Base-by-base conservation (phyloP, 2,888 invertebrate genomes). In the Chironomus riparius region DNA sequence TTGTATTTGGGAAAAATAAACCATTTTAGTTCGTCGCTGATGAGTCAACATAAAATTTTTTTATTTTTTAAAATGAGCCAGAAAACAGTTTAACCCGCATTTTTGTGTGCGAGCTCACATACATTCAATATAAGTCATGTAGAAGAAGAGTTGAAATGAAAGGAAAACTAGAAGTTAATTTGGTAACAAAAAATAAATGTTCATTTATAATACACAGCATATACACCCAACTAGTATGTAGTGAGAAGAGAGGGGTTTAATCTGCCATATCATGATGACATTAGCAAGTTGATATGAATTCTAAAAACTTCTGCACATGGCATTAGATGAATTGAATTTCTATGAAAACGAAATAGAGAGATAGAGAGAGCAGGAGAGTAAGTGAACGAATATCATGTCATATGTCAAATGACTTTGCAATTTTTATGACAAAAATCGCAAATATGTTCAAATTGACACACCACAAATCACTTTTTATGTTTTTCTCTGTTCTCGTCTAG, bases 331-430 rank as follows among this genome's bases (percentile, higher is more conserved):
- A 38, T 38, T 38, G 38, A 38, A 38, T 38, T 38, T 38, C 38
- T 38, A 38, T 38, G 38, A 38, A 38, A 38, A 38, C 28, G 28
- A 38, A 10, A 10, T 7, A 56, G n/a, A 18, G 5, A 50, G 28
- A 38, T 7, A 10, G 38, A 56, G n/a, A 18, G 5, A 50, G 7
- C 1, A 50, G 15, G 3, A 50, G 50, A 50, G 50, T 7, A 15
- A 18, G 56, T 18, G 65, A 21, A 65, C 22, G 65, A 65, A 70
- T 70, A 70, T 70, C 70, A n/a, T 48, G 70, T 70, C 70, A 70
- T 70, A 48, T 70, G 70, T 70, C 21, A 47, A 48, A 70, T 70
- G 70, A 70, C 70, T 70, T 70, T 47, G 21, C 21, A 18, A 47
- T 47, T 65, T 22, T 65, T 21, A 24, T 24, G 18, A 56, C 18